Evolutionary conservation across 2,888 invertebrate species (phyloP), one percentile per base, ranked within the genome.

Genomic region (Drosophila crucigera): DNA sequence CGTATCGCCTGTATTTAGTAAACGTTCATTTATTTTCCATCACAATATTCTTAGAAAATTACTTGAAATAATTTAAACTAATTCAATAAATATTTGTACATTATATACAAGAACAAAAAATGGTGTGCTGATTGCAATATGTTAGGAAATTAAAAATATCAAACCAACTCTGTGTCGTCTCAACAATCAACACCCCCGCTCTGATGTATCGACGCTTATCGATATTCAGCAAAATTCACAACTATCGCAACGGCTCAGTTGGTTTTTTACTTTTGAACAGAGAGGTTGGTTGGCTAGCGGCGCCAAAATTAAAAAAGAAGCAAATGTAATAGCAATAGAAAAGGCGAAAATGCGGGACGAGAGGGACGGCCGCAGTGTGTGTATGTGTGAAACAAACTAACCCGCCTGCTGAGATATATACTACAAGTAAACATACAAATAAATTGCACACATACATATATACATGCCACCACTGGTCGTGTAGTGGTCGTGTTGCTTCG

Each of bases 241-340:
- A 67, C 76, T 68, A 66, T 74, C 76, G 69, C 59, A 61, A 69
- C 64, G 63, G 37, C 61, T 90, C 91, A 91, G 92, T 92, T 90
- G 87, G 89, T 91, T 90, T 92, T 89, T 90, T 83, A 88, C 91
- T 87, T 91, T 91, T 91, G 91, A 89, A 91, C 90, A 77, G 89
- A 82, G 86, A 90, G 91, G 92, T 91, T 82, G 91, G 74, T 81
- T 78, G 79, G 78, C 77, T 63, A 70, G 65, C 76, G 78, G 74
- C 55, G 67, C 66, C 69, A 62, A 52, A 47, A 16, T 14, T 47
- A 47, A 75, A 69, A 52, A 67, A 76, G 63, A 71, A 67, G 58
- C 71, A 71, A 61, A 63, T 50, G 76, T 62, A 67, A 64, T 62
- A 70, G 66, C 72, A 73, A 68, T 69, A 76, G 80, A 72, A 72